phyloP scores from a whole-genome alignment of 2,888 invertebrate species.

The Pediacus dermestoides region DNA sequence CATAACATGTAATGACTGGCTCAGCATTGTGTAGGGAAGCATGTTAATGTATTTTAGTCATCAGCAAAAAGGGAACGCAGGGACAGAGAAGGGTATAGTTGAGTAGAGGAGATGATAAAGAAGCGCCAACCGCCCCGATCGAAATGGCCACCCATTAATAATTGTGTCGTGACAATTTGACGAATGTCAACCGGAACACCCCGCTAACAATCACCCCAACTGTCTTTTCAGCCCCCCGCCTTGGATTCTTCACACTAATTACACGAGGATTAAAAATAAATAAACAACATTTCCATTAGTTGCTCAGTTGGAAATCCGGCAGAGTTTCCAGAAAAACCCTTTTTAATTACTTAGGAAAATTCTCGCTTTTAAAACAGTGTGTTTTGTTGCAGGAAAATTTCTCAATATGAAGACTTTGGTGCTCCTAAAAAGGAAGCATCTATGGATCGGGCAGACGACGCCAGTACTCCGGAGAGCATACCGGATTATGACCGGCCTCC shows the following conservation, averaged over 20 bases:
- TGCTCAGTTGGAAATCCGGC: conserved; percentile 8
- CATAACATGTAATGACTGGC: conserved; percentile 47
- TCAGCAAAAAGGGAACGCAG: conserved; percentile 10
- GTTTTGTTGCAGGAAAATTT: conserved; percentile 52
- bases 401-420: conserved; percentile 64
- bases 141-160: conserved; percentile 46
- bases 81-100: conserved; percentile 7
- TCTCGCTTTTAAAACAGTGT: no score
- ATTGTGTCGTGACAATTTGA: conserved; percentile 47
- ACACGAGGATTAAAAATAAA: conserved; percentile 27
- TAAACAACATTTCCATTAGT: conserved; percentile 24
- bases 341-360: no score
- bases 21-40: conserved; percentile 45
- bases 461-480: conserved; percentile 70
- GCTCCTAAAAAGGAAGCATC: conserved; percentile 54
- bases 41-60: conserved; percentile 48
- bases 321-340: conserved; percentile 6
- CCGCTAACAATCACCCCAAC: conserved; percentile 34
- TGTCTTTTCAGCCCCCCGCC: conserved; percentile 40
- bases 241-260: conserved; percentile 25
- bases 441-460: conserved; percentile 61
- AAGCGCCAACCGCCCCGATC: conserved; percentile 41
- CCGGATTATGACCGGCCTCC: conserved; percentile 83
- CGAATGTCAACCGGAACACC: conserved; percentile 54
- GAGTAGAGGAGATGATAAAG: conserved; percentile 35